Evolutionary conservation across 2,888 invertebrate genomes (phyloP), one percentile per base, ranked within the genome.

Genomic region (Thysanoteuthis rhombus): DNA sequence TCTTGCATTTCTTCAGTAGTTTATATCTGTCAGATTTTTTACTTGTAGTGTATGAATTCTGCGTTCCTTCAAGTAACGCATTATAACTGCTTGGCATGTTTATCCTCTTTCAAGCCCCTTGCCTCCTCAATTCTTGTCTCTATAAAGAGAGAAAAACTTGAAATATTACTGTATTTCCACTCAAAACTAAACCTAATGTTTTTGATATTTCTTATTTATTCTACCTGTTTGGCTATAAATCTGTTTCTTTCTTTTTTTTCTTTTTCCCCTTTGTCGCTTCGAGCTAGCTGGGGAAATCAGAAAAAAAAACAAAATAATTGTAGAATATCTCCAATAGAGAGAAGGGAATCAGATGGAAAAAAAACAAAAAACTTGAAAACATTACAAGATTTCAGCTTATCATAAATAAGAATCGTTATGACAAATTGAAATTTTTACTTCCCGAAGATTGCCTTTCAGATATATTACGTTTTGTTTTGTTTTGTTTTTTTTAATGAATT

Each of bases 181-280:
- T 75, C n/a, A n/a, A 75, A 75, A 75, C 75, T 75, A n/a, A 75
- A 75, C 75, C 75, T 75, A 75, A 75, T 75, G 75, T 75, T 75
- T 75, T 75, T 75, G 36, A 75, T 75, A 75, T 75, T 52, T 52
- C 75, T 75, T 75, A 75, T 75, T 75, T 75, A n/a, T 75, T 75
- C n/a, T 75, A n/a, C 75, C 19, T 36, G n/a, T 75, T 75, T n/a
- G 75, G 75, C 12, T n/a, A 36, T 75, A 75, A 75, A 75, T 75
- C 75, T n/a, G 16, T n/a, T n/a, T n/a, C 16, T 75, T n/a, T 36
- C 16, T n/a, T n/a, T 32, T n/a, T 10, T 32, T 10, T 8, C 32
- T 6, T 58, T 58, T 5, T 58, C 1, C 8, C 1, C 16, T 75
- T 75, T 10, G n/a, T 75, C 36, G 75, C 36, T 8, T 75, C n/a